phyloP scores from a whole-genome alignment of 2,888 invertebrate species.

The Entomobrya multifasciata region DNA sequence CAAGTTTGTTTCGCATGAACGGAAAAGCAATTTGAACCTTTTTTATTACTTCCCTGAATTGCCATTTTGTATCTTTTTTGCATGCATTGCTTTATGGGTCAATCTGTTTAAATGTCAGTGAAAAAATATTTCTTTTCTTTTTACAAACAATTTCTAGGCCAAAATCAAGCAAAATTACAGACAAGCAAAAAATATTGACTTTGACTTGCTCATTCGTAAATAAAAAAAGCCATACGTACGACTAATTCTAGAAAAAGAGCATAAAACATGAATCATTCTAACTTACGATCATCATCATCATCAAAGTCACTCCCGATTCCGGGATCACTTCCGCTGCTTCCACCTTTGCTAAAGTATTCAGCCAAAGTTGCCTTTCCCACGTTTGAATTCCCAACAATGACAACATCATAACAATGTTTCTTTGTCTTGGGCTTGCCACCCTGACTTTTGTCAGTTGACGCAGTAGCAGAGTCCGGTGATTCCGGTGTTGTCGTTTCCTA shows the following conservation, averaged over 20 bases:
- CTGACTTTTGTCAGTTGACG: slow-evolving; percentile 52
- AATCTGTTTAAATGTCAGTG: neutral
- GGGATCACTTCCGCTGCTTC: slow-evolving; percentile 69
- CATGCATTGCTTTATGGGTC: slow-evolving; percentile 44
- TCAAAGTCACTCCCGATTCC: slow-evolving; percentile 71
- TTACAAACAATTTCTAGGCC: slow-evolving; percentile 43
- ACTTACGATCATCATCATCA: slow-evolving; percentile 73
- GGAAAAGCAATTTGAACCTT: slow-evolving; percentile 55
- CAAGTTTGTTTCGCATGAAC: slow-evolving; percentile 18
- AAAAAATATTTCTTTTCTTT: neutral
- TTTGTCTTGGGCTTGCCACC: slow-evolving; percentile 42
- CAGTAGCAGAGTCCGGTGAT: slow-evolving; percentile 55
- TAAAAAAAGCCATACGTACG: neutral
- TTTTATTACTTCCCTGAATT: slow-evolving; percentile 32
- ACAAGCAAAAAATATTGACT: neutral
- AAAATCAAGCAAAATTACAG: slow-evolving; percentile 10
- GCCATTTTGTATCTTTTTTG: slow-evolving; percentile 10
- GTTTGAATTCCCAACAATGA: slow-evolving; percentile 70
- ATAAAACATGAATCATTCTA: neutral
- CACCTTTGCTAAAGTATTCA: slow-evolving; percentile 68
- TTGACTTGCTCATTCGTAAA: too few relatives aligned
- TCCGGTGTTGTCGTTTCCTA: slow-evolving; percentile 61
- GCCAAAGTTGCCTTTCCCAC: slow-evolving; percentile 70
- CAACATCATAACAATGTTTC: slow-evolving; percentile 64
- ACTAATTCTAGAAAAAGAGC: neutral